Evolutionary conservation across 2,113 vertebrate species (phyloP).

Genomic region (Myodes glareolus): DNA sequence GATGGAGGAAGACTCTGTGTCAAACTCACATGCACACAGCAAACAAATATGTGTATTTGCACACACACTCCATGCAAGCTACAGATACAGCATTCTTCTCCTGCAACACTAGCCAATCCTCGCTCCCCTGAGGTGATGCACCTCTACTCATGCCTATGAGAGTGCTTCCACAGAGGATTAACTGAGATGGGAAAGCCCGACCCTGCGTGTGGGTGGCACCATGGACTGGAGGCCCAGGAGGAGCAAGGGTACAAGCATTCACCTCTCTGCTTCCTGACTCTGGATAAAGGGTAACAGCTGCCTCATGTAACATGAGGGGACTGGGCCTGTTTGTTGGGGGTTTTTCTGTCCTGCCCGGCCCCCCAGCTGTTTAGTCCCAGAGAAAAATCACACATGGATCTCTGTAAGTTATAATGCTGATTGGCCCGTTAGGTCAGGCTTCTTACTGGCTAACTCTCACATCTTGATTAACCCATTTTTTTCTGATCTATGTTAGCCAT

Average conservation of each 20-base stretch:
- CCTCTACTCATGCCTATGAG: background rate
- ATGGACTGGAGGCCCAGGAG: background rate
- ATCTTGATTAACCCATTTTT: too few relatives aligned
- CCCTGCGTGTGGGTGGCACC: background rate
- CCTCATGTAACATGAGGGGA: too few relatives aligned
- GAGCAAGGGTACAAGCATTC: background rate
- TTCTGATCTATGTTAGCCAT: too few relatives aligned
- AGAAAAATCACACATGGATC: too few relatives aligned
- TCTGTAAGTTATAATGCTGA: too few relatives aligned
- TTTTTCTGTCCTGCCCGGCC: too few relatives aligned
- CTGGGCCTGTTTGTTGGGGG: too few relatives aligned
- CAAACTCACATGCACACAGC: background rate
- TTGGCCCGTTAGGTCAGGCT: too few relatives aligned
- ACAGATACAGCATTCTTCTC: background rate
- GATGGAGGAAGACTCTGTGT: background rate
- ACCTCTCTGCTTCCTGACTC: background rate
- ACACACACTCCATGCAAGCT: background rate
- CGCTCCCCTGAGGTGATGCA: background rate
- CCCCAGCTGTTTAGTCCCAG: too few relatives aligned
- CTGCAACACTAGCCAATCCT: background rate
- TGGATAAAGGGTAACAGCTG: background rate
- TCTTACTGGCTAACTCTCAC: too few relatives aligned
- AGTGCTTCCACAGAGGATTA: background rate
- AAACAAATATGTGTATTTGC: background rate
- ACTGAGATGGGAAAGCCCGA: background rate